Evolutionary conservation across 2,888 invertebrate genomes (phyloP), one percentile per base, ranked within the genome.

Genomic region (Drosophila monieri): DNA sequence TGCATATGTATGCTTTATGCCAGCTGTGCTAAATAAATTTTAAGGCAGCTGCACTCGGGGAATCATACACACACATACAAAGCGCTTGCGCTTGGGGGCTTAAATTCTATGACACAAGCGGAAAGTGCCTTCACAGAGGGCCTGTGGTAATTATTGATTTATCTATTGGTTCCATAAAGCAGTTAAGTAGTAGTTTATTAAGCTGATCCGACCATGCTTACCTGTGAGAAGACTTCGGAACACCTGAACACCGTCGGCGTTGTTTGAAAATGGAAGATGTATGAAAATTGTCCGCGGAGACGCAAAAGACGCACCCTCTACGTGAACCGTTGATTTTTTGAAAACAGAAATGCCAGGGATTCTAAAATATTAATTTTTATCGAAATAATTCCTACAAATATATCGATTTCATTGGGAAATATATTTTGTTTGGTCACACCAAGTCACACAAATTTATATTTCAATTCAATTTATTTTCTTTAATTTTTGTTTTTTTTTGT

Each of bases 281-380:
- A 35, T 54, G n/a, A 10, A 48, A 44, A 66, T 30, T 44, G 12
- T 1, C 23, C 14, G 41, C 6, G 21, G 15, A 27, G 35, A 67
- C 21, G 48, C 14, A 21, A 49, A 37, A 56, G 55, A 69, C 68
- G 69, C 66, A 48, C 51, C 55, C 55, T 68, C 48, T 41, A 21
- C 51, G 81, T 71, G 83, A 81, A 80, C 79, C 79, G 78, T 85
- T 80, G 74, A 81, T 81, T 79, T 79, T 73, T 35, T 35, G 68
- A 84, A 78, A 18, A 18, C 18, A 41, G 18, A 3, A 18, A 18
- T 41, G 39, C 39, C 39, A 41, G 39, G 27, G 27, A 9, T 9
- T 2, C 9, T 9, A 3, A 27, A 27, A 27, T 2, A 27, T 27
- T 27, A 3, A 27, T 27, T 27, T 0, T 9, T 27, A 27, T 27